Evolutionary conservation across 2,888 invertebrate species (phyloP).

Genomic region (Latrodectus hesperus): DNA sequence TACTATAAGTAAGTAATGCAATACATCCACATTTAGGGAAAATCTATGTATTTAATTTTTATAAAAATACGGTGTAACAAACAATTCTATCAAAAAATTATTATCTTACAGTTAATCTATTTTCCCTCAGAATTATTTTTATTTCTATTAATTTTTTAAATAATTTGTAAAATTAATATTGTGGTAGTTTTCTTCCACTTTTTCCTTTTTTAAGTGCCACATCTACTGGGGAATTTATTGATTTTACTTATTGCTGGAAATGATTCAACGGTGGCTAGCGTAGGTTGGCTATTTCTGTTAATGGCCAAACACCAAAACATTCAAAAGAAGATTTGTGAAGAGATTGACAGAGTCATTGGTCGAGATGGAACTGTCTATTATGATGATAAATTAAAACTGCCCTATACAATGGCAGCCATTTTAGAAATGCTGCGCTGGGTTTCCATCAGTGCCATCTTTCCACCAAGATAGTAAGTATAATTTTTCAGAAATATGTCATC

Average conservation of each 20-base stretch:
- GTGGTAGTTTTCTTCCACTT: neutral
- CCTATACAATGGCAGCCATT: constrained; percentile 86
- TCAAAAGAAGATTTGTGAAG: constrained; percentile 79
- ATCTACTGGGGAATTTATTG: constrained; percentile 53
- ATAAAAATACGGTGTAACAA: too few relatives aligned
- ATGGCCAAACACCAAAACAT: constrained; percentile 79
- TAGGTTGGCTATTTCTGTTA: constrained; percentile 77
- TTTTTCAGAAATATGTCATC: too few relatives aligned
- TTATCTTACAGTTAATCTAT: too few relatives aligned
- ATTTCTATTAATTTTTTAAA: too few relatives aligned
- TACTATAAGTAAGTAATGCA: too few relatives aligned
- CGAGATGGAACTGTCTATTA: constrained; percentile 78
- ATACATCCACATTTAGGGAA: too few relatives aligned
- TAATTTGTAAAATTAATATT: too few relatives aligned
- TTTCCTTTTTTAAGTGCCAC: neutral
- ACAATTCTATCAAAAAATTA: too few relatives aligned
- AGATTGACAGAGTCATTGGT: constrained; percentile 80
- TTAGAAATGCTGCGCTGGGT: constrained; percentile 82
- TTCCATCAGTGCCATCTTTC: neutral
- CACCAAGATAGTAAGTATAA: neutral
- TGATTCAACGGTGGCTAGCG: constrained; percentile 52
- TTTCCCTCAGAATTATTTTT: too few relatives aligned
- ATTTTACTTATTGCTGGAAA: constrained; percentile 62
- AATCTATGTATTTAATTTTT: too few relatives aligned
- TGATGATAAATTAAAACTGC: constrained; percentile 82